Evolutionary conservation across 2,113 vertebrate genomes (phyloP).

Genomic region (Gulo gulo): DNA sequence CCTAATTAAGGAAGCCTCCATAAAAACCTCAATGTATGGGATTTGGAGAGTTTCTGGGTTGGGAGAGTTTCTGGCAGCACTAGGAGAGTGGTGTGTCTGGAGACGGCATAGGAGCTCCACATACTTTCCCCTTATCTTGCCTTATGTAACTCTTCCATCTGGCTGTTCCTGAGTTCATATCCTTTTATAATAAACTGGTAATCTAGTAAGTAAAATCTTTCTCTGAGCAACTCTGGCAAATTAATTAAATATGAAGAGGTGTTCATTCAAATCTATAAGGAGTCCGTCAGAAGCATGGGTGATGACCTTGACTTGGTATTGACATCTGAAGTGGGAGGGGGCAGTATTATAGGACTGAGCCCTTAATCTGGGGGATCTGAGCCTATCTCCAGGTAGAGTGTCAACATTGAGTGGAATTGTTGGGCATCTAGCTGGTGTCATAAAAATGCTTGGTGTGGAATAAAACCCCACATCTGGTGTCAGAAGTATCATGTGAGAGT

Average conservation of each 20-base stretch:
- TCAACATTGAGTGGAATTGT: background rate
- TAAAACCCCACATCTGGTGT: background rate
- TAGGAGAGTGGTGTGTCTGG: background rate
- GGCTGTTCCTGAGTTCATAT: background rate
- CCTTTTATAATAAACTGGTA: background rate
- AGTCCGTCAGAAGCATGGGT: background rate
- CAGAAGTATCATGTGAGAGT: background rate
- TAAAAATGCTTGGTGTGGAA: background rate
- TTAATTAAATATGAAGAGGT: background rate
- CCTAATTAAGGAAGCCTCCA: background rate
- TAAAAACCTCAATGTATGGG: background rate
- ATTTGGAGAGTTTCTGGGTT: background rate
- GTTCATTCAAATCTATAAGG: background rate
- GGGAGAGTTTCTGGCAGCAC: accelerated
- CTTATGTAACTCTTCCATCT: background rate
- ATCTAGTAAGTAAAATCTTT: background rate
- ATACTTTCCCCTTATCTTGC: background rate
- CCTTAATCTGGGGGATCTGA: background rate
- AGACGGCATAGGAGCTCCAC: background rate
- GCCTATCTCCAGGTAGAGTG: background rate
- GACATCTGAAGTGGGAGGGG: background rate
- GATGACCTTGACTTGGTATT: background rate
- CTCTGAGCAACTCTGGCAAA: background rate
- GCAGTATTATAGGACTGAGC: too few relatives aligned
- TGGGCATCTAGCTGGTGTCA: background rate